Conservation (phyloP, 2,888 invertebrate genomes). For the Rhamnusium bicolor region DNA sequence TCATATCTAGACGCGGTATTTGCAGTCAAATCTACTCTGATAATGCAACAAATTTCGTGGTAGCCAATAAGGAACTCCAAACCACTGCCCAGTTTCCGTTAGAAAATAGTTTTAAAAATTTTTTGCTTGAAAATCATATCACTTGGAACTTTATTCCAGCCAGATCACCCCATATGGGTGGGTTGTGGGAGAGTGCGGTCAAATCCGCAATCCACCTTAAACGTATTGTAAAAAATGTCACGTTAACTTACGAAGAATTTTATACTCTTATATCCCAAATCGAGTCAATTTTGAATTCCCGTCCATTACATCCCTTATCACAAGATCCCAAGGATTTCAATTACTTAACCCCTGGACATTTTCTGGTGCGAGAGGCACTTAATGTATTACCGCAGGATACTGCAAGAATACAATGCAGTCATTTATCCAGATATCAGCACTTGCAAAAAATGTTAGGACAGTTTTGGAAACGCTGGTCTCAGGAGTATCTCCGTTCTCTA, state of each 20-base stretch:
- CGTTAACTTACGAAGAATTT: neutral
- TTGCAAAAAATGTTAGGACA: constrained; percentile 27
- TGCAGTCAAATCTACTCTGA: constrained; percentile 14
- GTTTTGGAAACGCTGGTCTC: constrained; percentile 37
- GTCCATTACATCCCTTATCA: neutral
- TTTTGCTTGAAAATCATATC: constrained; percentile 3
- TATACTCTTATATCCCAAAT: constrained; percentile 1
- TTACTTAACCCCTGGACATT: constrained; percentile 25
- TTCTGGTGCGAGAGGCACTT: constrained; percentile 47
- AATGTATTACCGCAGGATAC: neutral
- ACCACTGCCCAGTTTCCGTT: neutral
- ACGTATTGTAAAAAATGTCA: neutral
- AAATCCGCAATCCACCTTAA: constrained; percentile 17
- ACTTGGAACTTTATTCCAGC: constrained; percentile 18
- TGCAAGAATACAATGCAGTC: neutral
- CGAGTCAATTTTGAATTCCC: constrained; percentile 1
- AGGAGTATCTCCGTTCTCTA: constrained; percentile 31
- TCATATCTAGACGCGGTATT: constrained; percentile 36
- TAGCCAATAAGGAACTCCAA: constrained; percentile 6
- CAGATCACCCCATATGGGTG: constrained; percentile 6
- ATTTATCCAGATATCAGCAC: constrained; percentile 11
- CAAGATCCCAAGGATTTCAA: constrained; percentile 1
- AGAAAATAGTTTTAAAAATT: neutral
- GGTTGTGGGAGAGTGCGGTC: constrained; percentile 28
- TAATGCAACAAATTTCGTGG: constrained; percentile 20